Evolutionary conservation across 2,888 invertebrate species (phyloP).

Genomic region (Chelonus formosanus): DNA sequence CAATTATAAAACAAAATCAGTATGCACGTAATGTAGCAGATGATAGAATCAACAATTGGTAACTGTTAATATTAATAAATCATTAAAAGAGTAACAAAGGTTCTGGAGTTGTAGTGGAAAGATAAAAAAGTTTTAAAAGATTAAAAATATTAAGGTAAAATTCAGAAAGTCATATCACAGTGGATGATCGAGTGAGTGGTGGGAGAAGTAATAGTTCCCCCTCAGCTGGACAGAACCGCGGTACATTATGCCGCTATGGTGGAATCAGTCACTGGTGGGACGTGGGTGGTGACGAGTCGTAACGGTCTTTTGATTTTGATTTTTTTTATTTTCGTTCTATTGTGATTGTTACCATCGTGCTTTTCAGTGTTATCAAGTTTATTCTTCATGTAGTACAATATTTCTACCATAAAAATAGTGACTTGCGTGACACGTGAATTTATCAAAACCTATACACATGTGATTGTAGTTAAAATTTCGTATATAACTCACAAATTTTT

Average conservation of each 20-base stretch:
- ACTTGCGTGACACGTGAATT: not conserved
- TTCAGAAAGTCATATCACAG: slow-evolving; percentile 48
- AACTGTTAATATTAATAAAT: no score
- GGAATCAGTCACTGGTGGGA: slow-evolving; percentile 63
- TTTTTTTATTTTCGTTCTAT: slow-evolving; percentile 20
- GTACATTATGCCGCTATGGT: slow-evolving; percentile 57
- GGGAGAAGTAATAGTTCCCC: slow-evolving; percentile 63
- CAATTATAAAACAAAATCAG: no score
- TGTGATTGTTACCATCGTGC: not conserved
- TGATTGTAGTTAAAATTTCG: not conserved
- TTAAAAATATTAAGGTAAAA: slow-evolving; percentile 17
- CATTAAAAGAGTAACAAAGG: no score
- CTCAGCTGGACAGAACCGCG: slow-evolving; percentile 54
- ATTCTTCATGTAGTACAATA: not conserved
- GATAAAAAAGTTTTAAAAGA: not conserved
- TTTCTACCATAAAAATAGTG: no score
- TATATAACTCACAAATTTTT: not conserved
- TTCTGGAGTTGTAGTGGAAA: no score
- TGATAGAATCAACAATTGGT: no score
- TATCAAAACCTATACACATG: not conserved
- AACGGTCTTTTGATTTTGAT: slow-evolving; percentile 25
- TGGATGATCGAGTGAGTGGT: slow-evolving; percentile 54
- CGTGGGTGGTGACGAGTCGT: slow-evolving; percentile 63
- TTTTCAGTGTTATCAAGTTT: slow-evolving; percentile 4
- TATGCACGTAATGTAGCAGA: no score